Evolutionary conservation across 2,888 invertebrate species (phyloP), one percentile per base, ranked within the genome.

Genomic region (Sinotaia quadrata): DNA sequence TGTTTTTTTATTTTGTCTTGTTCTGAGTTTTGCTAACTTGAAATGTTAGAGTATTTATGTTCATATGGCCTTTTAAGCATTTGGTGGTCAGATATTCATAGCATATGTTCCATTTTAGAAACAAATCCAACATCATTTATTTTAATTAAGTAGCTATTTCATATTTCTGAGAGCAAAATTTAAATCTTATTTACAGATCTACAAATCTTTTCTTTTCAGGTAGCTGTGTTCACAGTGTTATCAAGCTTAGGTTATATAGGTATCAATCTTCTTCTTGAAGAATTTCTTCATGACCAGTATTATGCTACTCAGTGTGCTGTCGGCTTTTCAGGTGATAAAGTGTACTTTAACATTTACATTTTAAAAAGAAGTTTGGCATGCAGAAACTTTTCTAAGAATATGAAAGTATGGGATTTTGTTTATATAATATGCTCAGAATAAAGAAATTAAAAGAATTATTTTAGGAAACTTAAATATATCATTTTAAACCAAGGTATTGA

Each of bases 251-350:
- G 89, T 72, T 90, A 91, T 63, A 89, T 91, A 18, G 86, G 77
- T 0, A 77, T 92, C 29, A 90, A 90, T 24, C 85, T 89, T 60
- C 65, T 81, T 0, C 81, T 90, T 0, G 88, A 88, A n/a, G 84
- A 89, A 27, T 44, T 89, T 18, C 84, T 90, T 1, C 87, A 88
- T 2, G 89, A 90, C 73, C 85, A 87, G 52, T 84, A 84, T 4
- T 90, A 91, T 76, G 87, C 89, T 51, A 88, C 89, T 1, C 87
- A 90, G 4, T 92, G 92, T 85, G 92, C 92, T 15, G 91, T 92
- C 52, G 92, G 92, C 24, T 92, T 92, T 78, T 92, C 92, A 81
- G 91, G 91, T 91, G 73, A 77, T 74, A 71, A 49, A 29, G 37
- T 36, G 15, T 10, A 31, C 12, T 2, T 29, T 24, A 12, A 47